Conservation (phyloP, 2,797 vertebrate genomes). For the Lophius americanus region DNA sequence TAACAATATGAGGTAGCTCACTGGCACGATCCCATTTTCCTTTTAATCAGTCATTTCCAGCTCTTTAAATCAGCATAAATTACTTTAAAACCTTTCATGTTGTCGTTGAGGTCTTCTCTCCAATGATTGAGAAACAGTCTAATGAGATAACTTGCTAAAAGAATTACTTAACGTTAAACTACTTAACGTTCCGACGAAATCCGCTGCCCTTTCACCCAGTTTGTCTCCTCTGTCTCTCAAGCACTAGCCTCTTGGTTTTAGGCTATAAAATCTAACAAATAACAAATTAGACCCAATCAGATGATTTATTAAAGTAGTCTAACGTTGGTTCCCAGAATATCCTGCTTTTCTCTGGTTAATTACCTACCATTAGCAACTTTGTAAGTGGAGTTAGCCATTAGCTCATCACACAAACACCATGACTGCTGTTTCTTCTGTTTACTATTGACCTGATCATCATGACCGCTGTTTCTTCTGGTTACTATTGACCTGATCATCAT, state of each 20-base stretch:
- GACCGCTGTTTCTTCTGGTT: too few species aligned
- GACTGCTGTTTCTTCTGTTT: too few species aligned
- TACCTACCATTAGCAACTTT: background rate
- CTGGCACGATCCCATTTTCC: background rate
- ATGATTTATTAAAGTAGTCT: background rate
- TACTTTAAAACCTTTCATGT: background rate
- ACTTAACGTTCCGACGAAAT: conserved; percentile 42
- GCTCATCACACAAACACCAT: too few species aligned
- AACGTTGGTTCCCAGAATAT: background rate
- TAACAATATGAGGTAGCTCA: background rate
- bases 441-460: too few species aligned
- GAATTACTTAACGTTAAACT: conserved; percentile 1
- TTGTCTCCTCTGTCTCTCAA: background rate
- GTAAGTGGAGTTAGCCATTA: too few species aligned
- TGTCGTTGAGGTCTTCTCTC: background rate
- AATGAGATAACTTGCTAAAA: background rate
- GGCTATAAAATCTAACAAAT: background rate
- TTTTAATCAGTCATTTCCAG: background rate
- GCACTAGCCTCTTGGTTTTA: background rate
- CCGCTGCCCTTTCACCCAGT: conserved; percentile 69
- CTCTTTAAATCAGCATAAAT: background rate
- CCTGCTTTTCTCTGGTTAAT: background rate
- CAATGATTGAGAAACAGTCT: background rate
- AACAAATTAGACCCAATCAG: too few species aligned
- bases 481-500: too few species aligned